phyloP scores from a whole-genome alignment of 2,888 invertebrate genomes.

The Apoderus coryli region DNA sequence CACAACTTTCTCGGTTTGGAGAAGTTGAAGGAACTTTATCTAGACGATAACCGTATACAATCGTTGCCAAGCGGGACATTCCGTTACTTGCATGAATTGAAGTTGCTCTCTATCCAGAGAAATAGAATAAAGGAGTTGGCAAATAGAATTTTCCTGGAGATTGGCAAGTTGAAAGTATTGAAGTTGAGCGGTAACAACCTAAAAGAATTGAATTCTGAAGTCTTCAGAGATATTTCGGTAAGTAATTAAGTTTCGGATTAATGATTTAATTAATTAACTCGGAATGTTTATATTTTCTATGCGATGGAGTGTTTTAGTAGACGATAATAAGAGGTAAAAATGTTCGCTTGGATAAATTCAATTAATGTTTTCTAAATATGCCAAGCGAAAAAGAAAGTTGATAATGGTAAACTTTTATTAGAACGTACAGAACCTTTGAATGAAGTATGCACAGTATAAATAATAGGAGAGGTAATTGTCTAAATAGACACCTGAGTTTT shows the following conservation, averaged over 20 bases:
- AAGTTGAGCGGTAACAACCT: slow-evolving; percentile 66
- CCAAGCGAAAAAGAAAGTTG: too few species aligned
- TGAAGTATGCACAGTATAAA: too few species aligned
- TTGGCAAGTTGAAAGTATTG: slow-evolving; percentile 53
- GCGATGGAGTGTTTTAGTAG: too few species aligned
- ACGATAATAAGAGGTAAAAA: too few species aligned
- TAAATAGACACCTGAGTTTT: too few species aligned
- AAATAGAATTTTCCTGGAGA: slow-evolving; percentile 57
- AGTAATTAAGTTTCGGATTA: slow-evolving; percentile 20
- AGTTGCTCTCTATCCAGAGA: slow-evolving; percentile 47
- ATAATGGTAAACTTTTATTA: too few species aligned
- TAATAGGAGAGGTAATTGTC: too few species aligned
- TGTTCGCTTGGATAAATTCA: too few species aligned
- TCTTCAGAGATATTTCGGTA: slow-evolving; percentile 55
- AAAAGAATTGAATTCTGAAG: slow-evolving; percentile 59
- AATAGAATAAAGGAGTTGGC: slow-evolving; percentile 55
- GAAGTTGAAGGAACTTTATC: slow-evolving; percentile 51
- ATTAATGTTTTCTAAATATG: too few species aligned
- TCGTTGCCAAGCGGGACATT: slow-evolving; percentile 68
- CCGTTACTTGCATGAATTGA: slow-evolving; percentile 40
- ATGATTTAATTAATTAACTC: too few species aligned
- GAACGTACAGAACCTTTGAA: too few species aligned
- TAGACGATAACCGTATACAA: slow-evolving; percentile 63
- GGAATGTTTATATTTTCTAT: too few species aligned
- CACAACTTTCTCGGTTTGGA: slow-evolving; percentile 63